These are phyloP conservation scores for Epinephelus malabaricus DNA, from an alignment of 2,797 vertebrate genomes.

Conservation along the genomic window DNA sequence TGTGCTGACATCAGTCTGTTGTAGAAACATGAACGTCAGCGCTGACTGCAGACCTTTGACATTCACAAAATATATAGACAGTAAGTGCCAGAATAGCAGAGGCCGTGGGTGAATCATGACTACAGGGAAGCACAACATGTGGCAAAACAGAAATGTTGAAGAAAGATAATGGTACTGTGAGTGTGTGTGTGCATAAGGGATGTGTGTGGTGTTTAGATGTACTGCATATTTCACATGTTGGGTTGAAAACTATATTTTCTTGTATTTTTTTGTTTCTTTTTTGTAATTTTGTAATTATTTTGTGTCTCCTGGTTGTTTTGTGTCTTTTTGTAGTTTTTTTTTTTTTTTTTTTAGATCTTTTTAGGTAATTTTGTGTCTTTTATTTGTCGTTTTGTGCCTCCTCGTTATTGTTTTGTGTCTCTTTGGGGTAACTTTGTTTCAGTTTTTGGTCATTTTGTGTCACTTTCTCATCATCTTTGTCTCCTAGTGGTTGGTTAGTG, in stretches of 20 bases:
- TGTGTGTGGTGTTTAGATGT: slow-evolving; percentile 5
- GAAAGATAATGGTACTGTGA: slow-evolving; percentile 38
- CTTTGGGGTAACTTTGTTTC: too few relatives aligned
- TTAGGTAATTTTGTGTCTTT: too few relatives aligned
- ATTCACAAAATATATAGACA: slow-evolving; percentile 57
- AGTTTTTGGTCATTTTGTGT: too few relatives aligned
- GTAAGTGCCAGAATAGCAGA: slow-evolving; percentile 48
- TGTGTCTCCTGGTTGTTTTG: too few relatives aligned
- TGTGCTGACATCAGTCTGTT: slow-evolving; percentile 24
- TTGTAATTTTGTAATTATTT: too few relatives aligned
- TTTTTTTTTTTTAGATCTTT: too few relatives aligned
- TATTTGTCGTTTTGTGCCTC: too few relatives aligned
- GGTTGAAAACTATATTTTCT: not conserved
- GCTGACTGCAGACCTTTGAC: slow-evolving; percentile 59
- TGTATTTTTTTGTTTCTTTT: not conserved
- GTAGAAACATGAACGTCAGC: slow-evolving; percentile 49
- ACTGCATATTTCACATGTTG: slow-evolving; percentile 4
- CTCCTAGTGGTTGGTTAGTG: too few relatives aligned
- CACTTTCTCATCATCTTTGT: too few relatives aligned
- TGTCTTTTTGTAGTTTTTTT: too few relatives aligned
- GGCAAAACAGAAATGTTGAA: slow-evolving; percentile 48
- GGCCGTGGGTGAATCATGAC: slow-evolving; percentile 57
- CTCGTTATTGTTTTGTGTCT: too few relatives aligned
- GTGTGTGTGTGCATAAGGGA: not conserved
- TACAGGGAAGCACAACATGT: slow-evolving; percentile 43